Evolutionary conservation across 2,888 invertebrate genomes (phyloP).

Genomic region (Euplexia lucipara): DNA sequence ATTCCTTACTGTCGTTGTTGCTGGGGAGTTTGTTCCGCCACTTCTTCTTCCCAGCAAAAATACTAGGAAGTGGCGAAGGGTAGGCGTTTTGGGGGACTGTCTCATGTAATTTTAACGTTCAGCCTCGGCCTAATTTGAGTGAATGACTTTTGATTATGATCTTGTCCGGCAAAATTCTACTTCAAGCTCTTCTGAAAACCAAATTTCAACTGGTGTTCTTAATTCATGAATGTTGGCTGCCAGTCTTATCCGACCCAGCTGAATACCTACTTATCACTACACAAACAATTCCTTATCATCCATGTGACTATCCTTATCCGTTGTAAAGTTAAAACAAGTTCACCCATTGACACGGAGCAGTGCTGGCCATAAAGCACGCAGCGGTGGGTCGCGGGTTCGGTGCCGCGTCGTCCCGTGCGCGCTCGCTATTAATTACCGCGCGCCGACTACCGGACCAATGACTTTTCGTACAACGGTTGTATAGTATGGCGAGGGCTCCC

Average conservation of each 20-base stretch:
- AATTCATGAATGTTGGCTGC: not conserved
- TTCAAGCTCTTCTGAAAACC: too few relatives aligned
- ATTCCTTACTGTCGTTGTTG: too few relatives aligned
- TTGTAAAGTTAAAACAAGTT: conserved; percentile 38
- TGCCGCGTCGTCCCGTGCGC: conserved; percentile 74
- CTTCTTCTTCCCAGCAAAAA: too few relatives aligned
- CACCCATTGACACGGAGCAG: conserved; percentile 55
- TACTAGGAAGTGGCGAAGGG: too few relatives aligned
- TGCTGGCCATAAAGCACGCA: conserved; percentile 64
- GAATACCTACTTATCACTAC: not conserved
- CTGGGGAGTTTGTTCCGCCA: too few relatives aligned
- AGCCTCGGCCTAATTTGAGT: too few relatives aligned
- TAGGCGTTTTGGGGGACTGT: too few relatives aligned
- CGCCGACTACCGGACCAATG: conserved; percentile 60
- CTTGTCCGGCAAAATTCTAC: too few relatives aligned
- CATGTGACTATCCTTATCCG: not conserved
- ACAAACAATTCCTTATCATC: conserved; percentile 2
- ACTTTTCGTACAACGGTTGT: conserved; percentile 32
- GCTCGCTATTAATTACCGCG: conserved; percentile 78
- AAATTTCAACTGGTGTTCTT: not conserved
- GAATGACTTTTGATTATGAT: too few relatives aligned
- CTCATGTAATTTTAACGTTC: too few relatives aligned
- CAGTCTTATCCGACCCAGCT: not conserved
- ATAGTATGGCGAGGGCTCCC: conserved; percentile 51
- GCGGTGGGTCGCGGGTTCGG: conserved; percentile 74